These are phyloP conservation scores for Takifugu bimaculatus DNA, from an alignment of 2,113 vertebrate genomes.

Conservation along the genomic window DNA sequence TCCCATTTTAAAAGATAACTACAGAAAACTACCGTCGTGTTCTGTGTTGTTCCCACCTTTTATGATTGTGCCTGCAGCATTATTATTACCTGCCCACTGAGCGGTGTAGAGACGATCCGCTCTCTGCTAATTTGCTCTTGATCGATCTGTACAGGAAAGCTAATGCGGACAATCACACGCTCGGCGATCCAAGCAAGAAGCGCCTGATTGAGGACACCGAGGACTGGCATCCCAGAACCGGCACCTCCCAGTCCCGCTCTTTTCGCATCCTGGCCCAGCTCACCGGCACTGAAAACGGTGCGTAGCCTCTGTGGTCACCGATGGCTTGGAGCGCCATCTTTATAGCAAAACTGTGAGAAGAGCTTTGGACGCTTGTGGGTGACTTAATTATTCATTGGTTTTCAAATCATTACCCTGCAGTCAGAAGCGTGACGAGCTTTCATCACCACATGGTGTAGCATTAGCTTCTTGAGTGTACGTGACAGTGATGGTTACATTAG, in stretches of 20 bases:
- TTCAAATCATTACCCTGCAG: neutral
- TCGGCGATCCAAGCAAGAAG: constrained; percentile 91
- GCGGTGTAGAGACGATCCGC: neutral
- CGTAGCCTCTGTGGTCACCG: constrained; percentile 33
- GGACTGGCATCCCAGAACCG: constrained; percentile 88
- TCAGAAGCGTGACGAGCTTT: constrained; percentile 11
- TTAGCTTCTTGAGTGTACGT: constrained; percentile 25
- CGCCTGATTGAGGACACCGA: constrained; percentile 94
- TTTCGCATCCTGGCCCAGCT: constrained; percentile 97
- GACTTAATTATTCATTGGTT: neutral
- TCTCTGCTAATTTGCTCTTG: neutral
- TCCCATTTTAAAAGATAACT: neutral
- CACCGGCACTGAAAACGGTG: constrained; percentile 90
- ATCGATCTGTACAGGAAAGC: constrained; percentile 74
- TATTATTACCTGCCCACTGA: neutral
- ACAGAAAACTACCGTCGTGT: neutral
- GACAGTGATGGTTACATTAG: constrained; percentile 25
- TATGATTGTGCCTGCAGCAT: neutral
- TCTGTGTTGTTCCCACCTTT: neutral
- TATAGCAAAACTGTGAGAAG: no score
- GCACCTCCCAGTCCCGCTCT: constrained; percentile 92
- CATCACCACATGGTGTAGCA: constrained; percentile 4
- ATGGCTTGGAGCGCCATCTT: neutral
- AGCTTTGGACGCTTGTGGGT: neutral
- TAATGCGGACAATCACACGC: constrained; percentile 74